Conservation (phyloP, 2,113 vertebrate species). For the Ancistrus triradiatus region DNA sequence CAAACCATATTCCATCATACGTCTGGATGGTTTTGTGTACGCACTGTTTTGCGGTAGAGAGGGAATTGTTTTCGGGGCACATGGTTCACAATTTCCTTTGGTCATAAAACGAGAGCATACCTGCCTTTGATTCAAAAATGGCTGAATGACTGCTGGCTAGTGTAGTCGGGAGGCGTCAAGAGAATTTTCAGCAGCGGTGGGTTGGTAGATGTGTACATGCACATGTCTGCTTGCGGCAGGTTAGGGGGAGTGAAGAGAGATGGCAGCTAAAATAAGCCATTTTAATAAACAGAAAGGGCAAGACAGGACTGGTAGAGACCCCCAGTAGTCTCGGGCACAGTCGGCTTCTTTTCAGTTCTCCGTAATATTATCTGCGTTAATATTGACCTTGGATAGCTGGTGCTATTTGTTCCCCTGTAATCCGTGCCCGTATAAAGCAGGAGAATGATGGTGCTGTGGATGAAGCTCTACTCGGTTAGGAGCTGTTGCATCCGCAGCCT, state of each 20-base stretch:
- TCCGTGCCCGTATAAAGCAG: no score
- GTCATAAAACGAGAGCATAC: constrained; percentile 27
- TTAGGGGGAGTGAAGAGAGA: constrained; percentile 52
- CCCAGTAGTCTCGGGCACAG: constrained; percentile 26
- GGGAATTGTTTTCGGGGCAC: constrained; percentile 6
- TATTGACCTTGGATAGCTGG: constrained; percentile 48
- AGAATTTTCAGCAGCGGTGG: constrained; percentile 37
- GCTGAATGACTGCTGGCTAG: constrained; percentile 15
- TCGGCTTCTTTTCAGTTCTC: constrained; percentile 32
- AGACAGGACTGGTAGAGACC: constrained; percentile 45
- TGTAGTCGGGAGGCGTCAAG: constrained; percentile 40
- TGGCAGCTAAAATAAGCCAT: constrained; percentile 56
- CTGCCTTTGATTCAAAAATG: constrained; percentile 47
- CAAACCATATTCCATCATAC: no score
- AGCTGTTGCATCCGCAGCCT: no score
- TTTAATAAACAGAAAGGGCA: constrained; percentile 69
- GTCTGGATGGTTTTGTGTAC: background rate
- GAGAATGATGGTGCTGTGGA: no score
- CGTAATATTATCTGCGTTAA: constrained; percentile 59
- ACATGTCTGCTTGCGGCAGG: constrained; percentile 41
- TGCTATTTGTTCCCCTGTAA: constrained; percentile 51
- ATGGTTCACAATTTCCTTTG: constrained; percentile 31
- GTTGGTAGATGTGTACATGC: constrained; percentile 8
- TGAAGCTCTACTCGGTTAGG: no score
- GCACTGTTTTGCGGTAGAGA: background rate